phyloP scores from a whole-genome alignment of 1,140 invertebrate species.

The Oryzaephilus surinamensis region DNA sequence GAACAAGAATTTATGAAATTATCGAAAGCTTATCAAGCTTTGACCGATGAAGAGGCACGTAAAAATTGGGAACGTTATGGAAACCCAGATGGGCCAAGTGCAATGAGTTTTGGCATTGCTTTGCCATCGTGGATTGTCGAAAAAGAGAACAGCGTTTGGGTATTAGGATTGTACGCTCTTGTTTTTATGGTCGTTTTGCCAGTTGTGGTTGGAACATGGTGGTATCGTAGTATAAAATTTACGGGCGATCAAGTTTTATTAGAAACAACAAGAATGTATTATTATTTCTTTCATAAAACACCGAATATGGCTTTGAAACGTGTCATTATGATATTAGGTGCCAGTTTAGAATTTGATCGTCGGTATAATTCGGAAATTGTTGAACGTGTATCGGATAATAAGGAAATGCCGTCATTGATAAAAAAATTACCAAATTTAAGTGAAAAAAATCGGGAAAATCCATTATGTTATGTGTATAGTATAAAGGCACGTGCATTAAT shows the following conservation, averaged over 20 bases:
- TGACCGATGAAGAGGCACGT: conserved; percentile 92
- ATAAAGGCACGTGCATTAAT: conserved; percentile 91
- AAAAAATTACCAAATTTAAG: conserved; percentile 80
- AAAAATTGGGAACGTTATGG: conserved; percentile 99
- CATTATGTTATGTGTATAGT: conserved; percentile 89
- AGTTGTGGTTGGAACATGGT: conserved; percentile 92
- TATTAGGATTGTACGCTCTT: conserved; percentile 87
- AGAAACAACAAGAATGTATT: conserved; percentile 93
- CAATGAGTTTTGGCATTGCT: conserved; percentile 98
- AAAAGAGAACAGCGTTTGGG: conserved; percentile 97
- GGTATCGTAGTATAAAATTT: conserved; percentile 95
- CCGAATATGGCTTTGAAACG: conserved; percentile 90
- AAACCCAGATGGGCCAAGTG: conserved; percentile 98
- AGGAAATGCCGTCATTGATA: conserved; percentile 86
- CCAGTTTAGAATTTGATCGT: conserved; percentile 92
- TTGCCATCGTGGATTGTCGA: conserved; percentile 99
- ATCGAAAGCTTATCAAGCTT: conserved; percentile 87
- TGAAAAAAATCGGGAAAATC: conserved; percentile 92
- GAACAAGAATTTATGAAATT: conserved; percentile 96
- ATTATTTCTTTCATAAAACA: conserved; percentile 91
- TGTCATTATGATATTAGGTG: conserved; percentile 91
- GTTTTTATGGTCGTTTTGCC: conserved; percentile 97
- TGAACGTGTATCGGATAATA: conserved; percentile 87
- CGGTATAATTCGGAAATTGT: conserved; percentile 89
- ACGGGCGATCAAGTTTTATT: conserved; percentile 91